Base-by-base conservation (phyloP, 2,888 invertebrate genomes). In the Venusia cambrica region DNA sequence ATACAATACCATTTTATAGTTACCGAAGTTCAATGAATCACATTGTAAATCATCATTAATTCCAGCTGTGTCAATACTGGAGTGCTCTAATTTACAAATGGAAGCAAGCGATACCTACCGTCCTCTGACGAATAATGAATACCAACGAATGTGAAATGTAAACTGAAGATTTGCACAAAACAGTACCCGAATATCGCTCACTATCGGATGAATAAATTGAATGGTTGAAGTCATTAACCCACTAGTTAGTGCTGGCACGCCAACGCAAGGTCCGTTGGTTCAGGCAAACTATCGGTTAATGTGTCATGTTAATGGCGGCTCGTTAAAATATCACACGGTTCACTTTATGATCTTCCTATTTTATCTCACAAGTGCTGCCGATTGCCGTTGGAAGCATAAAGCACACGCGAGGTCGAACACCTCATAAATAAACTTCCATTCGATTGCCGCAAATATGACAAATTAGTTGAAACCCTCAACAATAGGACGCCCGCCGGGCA, bases 281-380 rank as follows among this genome's bases (percentile, higher is more conserved):
- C 57, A 45, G 39, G 48, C 59, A 57, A 54, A 54, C 48, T 55
- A 52, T 57, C 63, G 63, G 72, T 69, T 67, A 71, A 71, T 71
- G 69, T 74, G 75, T 73, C 74, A 73, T 73, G 69, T 70, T 77
- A 79, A 79, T 75, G 54, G 61, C 41, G 38, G 48, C 41, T 16
- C 53, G 47, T 75, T 62, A 75, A 25, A 71, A 72, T 74, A 77
- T 70, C 51, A 59, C 65, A 55, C 60, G 49, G 59, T 66, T 59
- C 61, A 63, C 68, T 73, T 72, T 71, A 73, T 72, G 70, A 63
- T 61, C 62, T 64, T 60, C 60, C 67, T 62, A 69, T 73, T 73
- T 71, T 67, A 73, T 67, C 49, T 51, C 43, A 45, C 54, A 51
- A 58, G 62, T 60, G 48, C 41, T 49, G 48, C 35, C 41, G 35